These are phyloP conservation scores for Pangasius larnaudii DNA, from an alignment of 2,797 vertebrate genomes.

Conservation along the genomic window DNA sequence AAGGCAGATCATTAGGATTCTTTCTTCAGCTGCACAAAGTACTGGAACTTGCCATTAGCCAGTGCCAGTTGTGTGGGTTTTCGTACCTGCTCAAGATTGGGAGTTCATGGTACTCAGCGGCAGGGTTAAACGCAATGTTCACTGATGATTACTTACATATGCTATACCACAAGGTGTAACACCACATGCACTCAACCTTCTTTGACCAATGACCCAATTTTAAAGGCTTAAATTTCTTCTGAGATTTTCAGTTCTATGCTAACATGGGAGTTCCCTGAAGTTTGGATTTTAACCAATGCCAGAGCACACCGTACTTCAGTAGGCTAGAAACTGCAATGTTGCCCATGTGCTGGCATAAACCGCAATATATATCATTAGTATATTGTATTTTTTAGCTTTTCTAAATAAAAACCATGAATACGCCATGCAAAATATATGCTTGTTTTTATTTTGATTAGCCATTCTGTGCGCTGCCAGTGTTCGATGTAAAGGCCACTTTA, in stretches of 20 bases:
- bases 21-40: slow-evolving; percentile 11
- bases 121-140: background rate
- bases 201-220: background rate
- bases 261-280: background rate
- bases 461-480: background rate
- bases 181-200: background rate
- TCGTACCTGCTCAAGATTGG: background rate
- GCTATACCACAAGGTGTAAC: background rate
- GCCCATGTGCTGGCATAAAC: no score
- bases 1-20: background rate
- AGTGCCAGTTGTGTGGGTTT: background rate
- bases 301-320: background rate
- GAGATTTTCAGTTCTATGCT: background rate
- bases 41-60: slow-evolving; percentile 1
- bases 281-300: background rate
- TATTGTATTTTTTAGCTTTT: background rate
- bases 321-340: background rate
- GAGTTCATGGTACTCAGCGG: background rate
- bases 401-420: background rate
- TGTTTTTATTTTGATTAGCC: background rate
- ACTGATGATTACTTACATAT: background rate
- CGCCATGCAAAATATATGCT: background rate
- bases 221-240: background rate
- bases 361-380: background rate
- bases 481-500: background rate